A percentile compares a stretch with the other conserved stretches of the same genome.
phyloP scores from a whole-genome alignment of 2,888 invertebrate species.

The Lithophane semibrunnea region DNA sequence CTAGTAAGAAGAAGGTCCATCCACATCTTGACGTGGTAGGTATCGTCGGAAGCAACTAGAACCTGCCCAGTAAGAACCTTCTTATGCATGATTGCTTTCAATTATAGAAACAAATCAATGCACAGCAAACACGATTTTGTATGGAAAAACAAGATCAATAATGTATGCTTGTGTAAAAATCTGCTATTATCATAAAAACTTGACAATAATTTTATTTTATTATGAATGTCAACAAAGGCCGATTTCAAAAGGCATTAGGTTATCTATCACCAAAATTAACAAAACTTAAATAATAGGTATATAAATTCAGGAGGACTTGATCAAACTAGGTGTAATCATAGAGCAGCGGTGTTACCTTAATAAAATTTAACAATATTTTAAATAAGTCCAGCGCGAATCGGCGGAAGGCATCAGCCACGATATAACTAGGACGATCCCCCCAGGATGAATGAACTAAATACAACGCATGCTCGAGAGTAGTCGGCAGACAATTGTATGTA shows the following conservation, averaged over 20 bases:
- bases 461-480: not conserved
- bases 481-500: not conserved
- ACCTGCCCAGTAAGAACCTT: too few species aligned
- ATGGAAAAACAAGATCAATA: not conserved
- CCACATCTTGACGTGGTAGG: not conserved
- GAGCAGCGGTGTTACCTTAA: not conserved
- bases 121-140: not conserved
- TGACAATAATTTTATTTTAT: not conserved
- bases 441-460: not conserved
- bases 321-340: not conserved
- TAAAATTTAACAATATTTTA: conserved; percentile 7
- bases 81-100: not conserved
- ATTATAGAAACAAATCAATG: not conserved
- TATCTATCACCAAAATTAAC: not conserved
- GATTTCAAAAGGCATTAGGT: not conserved
- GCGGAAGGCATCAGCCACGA: not conserved
- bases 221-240: not conserved
- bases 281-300: not conserved
- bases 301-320: not conserved
- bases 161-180: not conserved
- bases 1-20: too few species aligned
- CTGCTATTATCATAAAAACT: conserved; percentile 1
- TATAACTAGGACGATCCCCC: not conserved
- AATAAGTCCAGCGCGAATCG: not conserved
- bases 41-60: not conserved